phyloP scores from a whole-genome alignment of 2,888 invertebrate genomes.

The Scotopteryx bipunctaria region DNA sequence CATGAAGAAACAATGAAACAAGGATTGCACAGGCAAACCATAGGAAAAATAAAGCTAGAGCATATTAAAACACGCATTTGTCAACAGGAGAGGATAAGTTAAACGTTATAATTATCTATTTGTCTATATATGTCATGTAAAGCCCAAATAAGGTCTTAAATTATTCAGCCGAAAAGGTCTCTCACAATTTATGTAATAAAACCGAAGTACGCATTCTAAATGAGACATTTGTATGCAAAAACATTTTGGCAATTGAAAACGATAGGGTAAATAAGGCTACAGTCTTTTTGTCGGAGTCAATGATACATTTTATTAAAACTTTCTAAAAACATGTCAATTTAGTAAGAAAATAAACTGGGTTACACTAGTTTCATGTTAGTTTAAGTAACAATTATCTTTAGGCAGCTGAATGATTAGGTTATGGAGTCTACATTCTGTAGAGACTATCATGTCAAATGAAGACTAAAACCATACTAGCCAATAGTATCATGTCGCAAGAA shows the following conservation, averaged over 20 bases:
- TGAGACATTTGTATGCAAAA: slow-evolving; percentile 37
- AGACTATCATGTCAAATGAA: slow-evolving; percentile 8
- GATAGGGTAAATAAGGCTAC: slow-evolving; percentile 31
- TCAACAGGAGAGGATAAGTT: not conserved
- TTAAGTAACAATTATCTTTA: too few relatives aligned
- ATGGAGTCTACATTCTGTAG: not conserved
- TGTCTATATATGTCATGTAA: not conserved
- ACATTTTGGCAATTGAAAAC: slow-evolving; percentile 28
- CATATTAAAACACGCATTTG: not conserved
- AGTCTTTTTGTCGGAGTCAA: slow-evolving; percentile 13
- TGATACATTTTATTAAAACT: slow-evolving; percentile 11
- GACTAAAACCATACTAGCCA: slow-evolving; percentile 24
- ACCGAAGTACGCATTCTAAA: slow-evolving; percentile 30
- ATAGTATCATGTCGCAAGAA: slow-evolving; percentile 43
- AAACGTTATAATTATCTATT: not conserved
- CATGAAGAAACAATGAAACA: too few relatives aligned
- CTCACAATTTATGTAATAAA: slow-evolving; percentile 36
- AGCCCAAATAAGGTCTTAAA: slow-evolving; percentile 8
- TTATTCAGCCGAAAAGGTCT: slow-evolving; percentile 15
- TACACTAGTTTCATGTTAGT: not conserved
- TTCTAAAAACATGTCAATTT: slow-evolving; percentile 8
- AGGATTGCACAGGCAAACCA: too few relatives aligned
- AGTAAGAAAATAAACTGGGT: not conserved
- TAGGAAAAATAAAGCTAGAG: too few relatives aligned
- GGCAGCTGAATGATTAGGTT: too few relatives aligned